phyloP scores from a whole-genome alignment of 2,888 invertebrate species.

The Lampropteryx suffumata region DNA sequence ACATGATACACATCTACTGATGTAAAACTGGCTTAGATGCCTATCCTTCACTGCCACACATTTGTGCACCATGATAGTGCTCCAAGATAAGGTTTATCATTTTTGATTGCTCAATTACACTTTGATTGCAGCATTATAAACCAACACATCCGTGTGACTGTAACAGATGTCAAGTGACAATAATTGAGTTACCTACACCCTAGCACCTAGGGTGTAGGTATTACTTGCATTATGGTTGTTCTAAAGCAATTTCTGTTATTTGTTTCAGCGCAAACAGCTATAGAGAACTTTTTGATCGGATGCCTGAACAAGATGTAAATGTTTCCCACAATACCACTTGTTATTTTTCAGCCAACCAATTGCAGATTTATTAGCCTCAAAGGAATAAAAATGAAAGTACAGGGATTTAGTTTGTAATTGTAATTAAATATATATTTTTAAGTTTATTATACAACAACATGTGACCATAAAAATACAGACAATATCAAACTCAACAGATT shows the following conservation, averaged over 20 bases:
- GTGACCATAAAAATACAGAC: constrained; percentile 76
- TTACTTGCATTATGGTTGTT: too few relatives aligned
- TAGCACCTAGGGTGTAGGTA: neutral
- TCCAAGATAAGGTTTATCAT: constrained; percentile 4
- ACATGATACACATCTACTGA: too few relatives aligned
- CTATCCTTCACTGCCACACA: neutral
- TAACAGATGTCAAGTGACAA: constrained; percentile 2
- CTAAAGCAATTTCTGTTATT: constrained; percentile 25
- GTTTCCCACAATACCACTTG: constrained; percentile 43
- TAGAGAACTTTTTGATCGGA: constrained; percentile 88
- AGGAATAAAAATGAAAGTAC: constrained; percentile 76
- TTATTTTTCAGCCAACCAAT: constrained; percentile 67
- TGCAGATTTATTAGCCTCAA: constrained; percentile 74
- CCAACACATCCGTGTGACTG: neutral
- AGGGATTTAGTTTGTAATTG: constrained; percentile 81
- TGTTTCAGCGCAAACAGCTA: constrained; percentile 88
- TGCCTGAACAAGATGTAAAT: constrained; percentile 78
- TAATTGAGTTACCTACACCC: too few relatives aligned
- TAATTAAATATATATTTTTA: constrained; percentile 76
- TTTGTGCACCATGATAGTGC: neutral
- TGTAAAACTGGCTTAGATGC: too few relatives aligned
- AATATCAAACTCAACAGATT: constrained; percentile 54
- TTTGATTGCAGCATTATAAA: constrained; percentile 2
- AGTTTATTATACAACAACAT: constrained; percentile 71
- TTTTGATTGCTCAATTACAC: constrained; percentile 8